Base-by-base conservation (phyloP, 2,888 invertebrate genomes). In the Siphlonurus alternatus region DNA sequence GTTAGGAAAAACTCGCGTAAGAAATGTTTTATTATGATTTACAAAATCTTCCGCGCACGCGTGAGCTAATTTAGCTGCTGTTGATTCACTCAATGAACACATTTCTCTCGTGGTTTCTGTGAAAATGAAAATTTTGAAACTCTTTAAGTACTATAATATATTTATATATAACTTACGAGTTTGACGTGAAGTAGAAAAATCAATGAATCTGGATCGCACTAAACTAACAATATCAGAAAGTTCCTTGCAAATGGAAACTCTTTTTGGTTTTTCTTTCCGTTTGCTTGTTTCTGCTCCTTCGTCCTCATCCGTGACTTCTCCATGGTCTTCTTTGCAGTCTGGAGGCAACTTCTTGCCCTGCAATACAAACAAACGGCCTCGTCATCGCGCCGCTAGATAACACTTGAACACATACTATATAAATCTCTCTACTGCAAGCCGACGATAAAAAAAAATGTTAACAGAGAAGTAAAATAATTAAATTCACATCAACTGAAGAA, bases 241-340 rank as follows among this genome's bases (percentile, higher is more conserved):
- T 66, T 78, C 78, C 66, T 73, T 73, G 61, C 76, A 75, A 18
- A 80, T 70, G 66, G 66, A 66, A 19, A 71, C 67, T 63, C 67
- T 69, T 62, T 66, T 69, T 3, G 68, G 67, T 60, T 70, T 69
- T 59, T 69, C 69, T 61, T 67, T 69, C 59, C 66, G 63, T 61
- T 67, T 68, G 61, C 63, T 69, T 19, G 68, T 67, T 38, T 68
- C 77, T 24, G 74, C 72, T n/a, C 76, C 76, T 67, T 81, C 80
- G 69, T 80, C 80, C 69, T 80, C 80, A 66, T 80, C 80, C 1
- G 78, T 77, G 2, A 80, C 79, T 59, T 79, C 79, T 1, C 78
- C 79, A 59, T 74, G 73, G 51, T 70, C 72, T 59, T 73, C 72
- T 53, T 70, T 71, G 23, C 70, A 69, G 59, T 71, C 70, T 10